Conservation (phyloP, 2,797 vertebrate genomes). For the Centropyge bicolor region DNA sequence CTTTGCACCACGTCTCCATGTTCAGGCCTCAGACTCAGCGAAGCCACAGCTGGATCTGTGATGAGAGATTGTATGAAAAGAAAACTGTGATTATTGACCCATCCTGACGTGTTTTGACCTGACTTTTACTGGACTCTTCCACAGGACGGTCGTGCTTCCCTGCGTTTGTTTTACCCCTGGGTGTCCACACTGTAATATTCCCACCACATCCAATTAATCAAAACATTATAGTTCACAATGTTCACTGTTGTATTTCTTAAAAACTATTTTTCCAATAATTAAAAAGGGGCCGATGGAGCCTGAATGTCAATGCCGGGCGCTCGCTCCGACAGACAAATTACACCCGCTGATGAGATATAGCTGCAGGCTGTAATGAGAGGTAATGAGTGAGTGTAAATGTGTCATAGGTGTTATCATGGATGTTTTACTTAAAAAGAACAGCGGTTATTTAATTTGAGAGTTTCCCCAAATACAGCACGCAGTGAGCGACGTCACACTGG, state of each 20-base stretch:
- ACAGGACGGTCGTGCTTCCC: not conserved
- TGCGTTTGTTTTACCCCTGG: slow-evolving; percentile 32
- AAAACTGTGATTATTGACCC: not conserved
- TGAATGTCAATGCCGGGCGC: slow-evolving; percentile 49
- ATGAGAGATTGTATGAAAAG: slow-evolving; percentile 28
- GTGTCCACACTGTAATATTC: slow-evolving; percentile 19
- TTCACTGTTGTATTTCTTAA: slow-evolving; percentile 23
- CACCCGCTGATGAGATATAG: slow-evolving; percentile 55
- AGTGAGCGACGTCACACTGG: slow-evolving; percentile 9
- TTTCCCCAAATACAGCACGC: slow-evolving; percentile 28
- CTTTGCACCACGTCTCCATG: slow-evolving; percentile 20
- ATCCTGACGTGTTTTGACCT: not conserved
- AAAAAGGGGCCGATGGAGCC: slow-evolving; percentile 17
- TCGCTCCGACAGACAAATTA: slow-evolving; percentile 47
- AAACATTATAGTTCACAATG: slow-evolving; percentile 43
- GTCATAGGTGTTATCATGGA: slow-evolving; percentile 53
- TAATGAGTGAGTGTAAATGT: slow-evolving; percentile 60
- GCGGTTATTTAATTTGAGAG: slow-evolving; percentile 47
- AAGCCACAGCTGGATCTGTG: slow-evolving; percentile 6
- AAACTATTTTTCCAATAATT: slow-evolving; percentile 46
- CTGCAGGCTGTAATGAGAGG: slow-evolving; percentile 58
- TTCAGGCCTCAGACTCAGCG: slow-evolving; percentile 33
- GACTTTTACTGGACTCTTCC: slow-evolving; percentile 8
- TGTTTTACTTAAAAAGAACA: slow-evolving; percentile 54
- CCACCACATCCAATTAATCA: slow-evolving; percentile 47